A percentile compares a stretch with the other conserved stretches of the same genome.
Conservation (phyloP, 2,113 vertebrate genomes). For the Syngnathus typhle region DNA sequence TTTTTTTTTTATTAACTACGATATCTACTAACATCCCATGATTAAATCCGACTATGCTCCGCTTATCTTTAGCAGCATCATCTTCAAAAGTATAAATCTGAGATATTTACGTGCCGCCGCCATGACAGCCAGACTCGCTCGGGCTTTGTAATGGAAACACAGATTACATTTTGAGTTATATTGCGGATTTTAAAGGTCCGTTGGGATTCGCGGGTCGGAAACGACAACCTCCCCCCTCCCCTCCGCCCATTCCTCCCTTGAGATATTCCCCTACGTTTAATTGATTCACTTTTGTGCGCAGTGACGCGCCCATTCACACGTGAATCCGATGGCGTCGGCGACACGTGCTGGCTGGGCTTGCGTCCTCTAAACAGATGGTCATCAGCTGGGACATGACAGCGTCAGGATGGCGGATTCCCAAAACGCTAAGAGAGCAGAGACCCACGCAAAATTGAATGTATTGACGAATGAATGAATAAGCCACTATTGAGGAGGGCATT, state of each 20-base stretch:
- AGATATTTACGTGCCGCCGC: constrained; percentile 3
- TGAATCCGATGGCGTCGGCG: constrained; percentile 31
- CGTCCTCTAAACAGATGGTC: constrained; percentile 20
- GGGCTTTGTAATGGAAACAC: constrained; percentile 37
- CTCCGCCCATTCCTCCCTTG: constrained; percentile 16
- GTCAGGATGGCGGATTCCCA: background rate
- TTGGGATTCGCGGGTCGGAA: constrained; percentile 40
- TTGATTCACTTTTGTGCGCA: constrained; percentile 65
- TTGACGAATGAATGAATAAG: constrained; percentile 61
- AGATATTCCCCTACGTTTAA: constrained; percentile 47
- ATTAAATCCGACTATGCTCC: constrained; percentile 2
- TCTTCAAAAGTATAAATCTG: background rate
- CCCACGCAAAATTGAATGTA: constrained; percentile 31
- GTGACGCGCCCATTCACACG: constrained; percentile 52
- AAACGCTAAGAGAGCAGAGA: background rate
- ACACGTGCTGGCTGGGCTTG: constrained; percentile 20
- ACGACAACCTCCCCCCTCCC: constrained; percentile 3
- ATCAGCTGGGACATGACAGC: constrained; percentile 24
- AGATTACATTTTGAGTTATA: constrained; percentile 55
- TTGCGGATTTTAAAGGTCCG: constrained; percentile 51
- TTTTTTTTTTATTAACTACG: background rate
- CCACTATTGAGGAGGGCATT: constrained; percentile 54
- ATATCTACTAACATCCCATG: constrained; percentile 16
- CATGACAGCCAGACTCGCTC: constrained; percentile 2
- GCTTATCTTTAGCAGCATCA: constrained; percentile 1